Conservation (phyloP, 2,113 vertebrate genomes). For the Stictonetta naevosa region DNA sequence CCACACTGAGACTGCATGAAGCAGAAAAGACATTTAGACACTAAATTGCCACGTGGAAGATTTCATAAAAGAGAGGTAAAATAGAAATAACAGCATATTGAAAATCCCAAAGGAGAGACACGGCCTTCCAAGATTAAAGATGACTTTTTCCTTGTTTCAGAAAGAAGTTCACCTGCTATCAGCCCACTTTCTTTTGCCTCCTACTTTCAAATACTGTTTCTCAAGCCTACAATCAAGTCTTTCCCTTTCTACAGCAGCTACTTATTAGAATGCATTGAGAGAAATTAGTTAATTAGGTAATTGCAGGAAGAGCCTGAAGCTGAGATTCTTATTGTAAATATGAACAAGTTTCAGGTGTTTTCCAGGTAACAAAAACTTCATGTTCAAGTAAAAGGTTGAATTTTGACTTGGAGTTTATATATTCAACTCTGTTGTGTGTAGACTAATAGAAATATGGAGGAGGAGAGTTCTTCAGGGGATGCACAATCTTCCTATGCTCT, state of each 20-base stretch:
- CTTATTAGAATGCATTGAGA: not conserved
- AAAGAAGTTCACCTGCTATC: too few species aligned
- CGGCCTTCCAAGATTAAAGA: not conserved
- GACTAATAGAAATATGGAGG: not conserved
- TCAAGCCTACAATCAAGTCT: not conserved
- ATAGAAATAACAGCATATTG: not conserved
- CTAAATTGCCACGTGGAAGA: not conserved
- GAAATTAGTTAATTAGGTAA: not conserved
- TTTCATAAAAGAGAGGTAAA: too few species aligned
- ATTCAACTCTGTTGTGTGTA: not conserved
- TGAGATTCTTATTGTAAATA: not conserved
- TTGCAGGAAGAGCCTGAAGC: not conserved
- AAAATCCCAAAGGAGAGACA: not conserved
- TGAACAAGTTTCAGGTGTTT: not conserved
- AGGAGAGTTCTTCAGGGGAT: not conserved
- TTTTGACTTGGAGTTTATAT: not conserved
- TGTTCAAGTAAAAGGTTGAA: not conserved
- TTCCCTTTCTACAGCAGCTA: not conserved
- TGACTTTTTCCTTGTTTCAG: not conserved
- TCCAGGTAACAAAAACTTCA: not conserved
- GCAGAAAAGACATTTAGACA: not conserved
- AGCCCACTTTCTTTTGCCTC: not conserved
- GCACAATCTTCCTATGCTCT: fast-evolving
- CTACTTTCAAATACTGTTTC: not conserved
- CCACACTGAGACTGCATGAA: not conserved